Conservation (phyloP, 2,113 vertebrate genomes). For the Epinephelus lanceolatus region DNA sequence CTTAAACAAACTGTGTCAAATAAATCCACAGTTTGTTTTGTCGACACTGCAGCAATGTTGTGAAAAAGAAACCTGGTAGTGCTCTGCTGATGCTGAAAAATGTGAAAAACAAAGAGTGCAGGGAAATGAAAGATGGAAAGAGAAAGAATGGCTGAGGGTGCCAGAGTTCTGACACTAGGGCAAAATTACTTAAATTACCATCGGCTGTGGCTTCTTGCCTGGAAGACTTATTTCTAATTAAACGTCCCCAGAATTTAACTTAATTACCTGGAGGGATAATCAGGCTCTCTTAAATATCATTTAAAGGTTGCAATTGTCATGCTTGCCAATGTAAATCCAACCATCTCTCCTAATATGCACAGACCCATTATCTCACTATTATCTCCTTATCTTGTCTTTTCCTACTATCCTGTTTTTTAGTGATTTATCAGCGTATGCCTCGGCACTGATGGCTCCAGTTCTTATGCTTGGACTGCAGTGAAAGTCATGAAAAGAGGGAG, state of each 20-base stretch:
- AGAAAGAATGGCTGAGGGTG: conserved; percentile 33
- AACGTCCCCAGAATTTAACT: conserved; percentile 76
- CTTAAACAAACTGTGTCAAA: background rate
- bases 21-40: background rate
- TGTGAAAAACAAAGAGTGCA: conserved; percentile 27
- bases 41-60: background rate
- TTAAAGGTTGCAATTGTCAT: conserved; percentile 82
- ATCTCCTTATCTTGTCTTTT: conserved; percentile 33
- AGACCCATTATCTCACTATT: conserved; percentile 56
- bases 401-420: conserved; percentile 54
- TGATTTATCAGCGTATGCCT: conserved; percentile 62
- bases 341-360: conserved; percentile 51
- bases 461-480: conserved; percentile 45
- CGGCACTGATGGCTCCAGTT: conserved; percentile 44
- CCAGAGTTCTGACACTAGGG: conserved; percentile 28
- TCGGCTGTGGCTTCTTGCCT: conserved; percentile 63
- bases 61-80: conserved; percentile 9
- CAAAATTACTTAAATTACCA: conserved; percentile 67
- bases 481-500: conserved; percentile 41
- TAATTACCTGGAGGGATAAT: conserved; percentile 81
- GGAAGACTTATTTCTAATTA: conserved; percentile 82
- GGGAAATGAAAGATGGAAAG: conserved; percentile 35
- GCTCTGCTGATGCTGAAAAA: conserved; percentile 26
- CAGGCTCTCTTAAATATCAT: conserved; percentile 80
- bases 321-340: conserved; percentile 71